Percentiles rank a stretch among this genome's conserved stretches.
Conservation (phyloP, 2,888 invertebrate species). For the Drosophila koepferae region DNA sequence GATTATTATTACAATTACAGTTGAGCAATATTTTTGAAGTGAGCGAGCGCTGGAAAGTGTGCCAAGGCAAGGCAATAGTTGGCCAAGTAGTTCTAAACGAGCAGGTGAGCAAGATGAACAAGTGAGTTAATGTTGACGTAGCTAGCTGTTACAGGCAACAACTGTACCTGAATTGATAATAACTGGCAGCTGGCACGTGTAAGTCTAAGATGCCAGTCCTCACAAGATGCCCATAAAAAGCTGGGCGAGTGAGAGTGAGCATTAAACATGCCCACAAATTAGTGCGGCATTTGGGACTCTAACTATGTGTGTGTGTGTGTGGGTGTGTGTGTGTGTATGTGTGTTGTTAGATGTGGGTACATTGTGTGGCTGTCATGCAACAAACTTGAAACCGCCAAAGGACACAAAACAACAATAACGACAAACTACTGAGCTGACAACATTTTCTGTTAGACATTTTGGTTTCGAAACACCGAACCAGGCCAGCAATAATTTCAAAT, state of each 20-base stretch:
- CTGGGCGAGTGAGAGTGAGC: constrained; percentile 34
- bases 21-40: background rate
- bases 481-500: constrained; percentile 31
- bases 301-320: constrained; percentile 30
- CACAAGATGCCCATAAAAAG: constrained; percentile 60
- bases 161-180: constrained; percentile 58
- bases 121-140: constrained; percentile 5
- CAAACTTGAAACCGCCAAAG: constrained; percentile 56
- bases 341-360: constrained; percentile 16
- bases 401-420: constrained; percentile 28
- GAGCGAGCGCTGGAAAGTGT: background rate
- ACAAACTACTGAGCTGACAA: constrained; percentile 50
- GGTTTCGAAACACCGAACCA: constrained; percentile 14
- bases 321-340: background rate
- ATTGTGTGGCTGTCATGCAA: constrained; percentile 56
- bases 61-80: background rate
- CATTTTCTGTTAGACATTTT: constrained; percentile 36
- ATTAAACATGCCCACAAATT: constrained; percentile 71
- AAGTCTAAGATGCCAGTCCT: constrained; percentile 23
- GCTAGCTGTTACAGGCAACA: constrained; percentile 10
- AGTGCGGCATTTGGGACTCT: constrained; percentile 67
- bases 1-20: background rate
- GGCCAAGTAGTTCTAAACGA: background rate
- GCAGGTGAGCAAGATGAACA: background rate
- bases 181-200: constrained; percentile 62